Conservation (phyloP, 2,797 vertebrate species). For the Iguana delicatissima region DNA sequence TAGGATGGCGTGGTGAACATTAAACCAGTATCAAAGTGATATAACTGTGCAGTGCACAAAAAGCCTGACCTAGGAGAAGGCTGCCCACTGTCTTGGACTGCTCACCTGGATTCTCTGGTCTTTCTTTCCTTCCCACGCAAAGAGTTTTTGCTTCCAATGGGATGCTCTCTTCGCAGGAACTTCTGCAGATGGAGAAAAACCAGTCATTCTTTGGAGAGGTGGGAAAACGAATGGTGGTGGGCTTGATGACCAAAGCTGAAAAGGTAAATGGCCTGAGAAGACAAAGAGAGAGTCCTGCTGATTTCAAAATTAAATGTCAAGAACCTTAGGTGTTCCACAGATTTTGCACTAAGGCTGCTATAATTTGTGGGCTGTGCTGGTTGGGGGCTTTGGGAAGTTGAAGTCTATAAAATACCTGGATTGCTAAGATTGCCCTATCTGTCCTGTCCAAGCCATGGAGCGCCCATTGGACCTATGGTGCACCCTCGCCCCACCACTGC, state of each 20-base stretch:
- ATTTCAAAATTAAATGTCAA: too few species aligned
- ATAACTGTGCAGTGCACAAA: too few species aligned
- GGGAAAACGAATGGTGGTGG: constrained; percentile 95
- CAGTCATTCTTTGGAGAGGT: constrained; percentile 95
- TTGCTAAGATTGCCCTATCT: too few species aligned
- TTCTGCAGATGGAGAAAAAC: constrained; percentile 90
- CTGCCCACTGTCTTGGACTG: not conserved
- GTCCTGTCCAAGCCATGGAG: too few species aligned
- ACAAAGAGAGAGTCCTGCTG: not conserved
- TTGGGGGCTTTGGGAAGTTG: too few species aligned
- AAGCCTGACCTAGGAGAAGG: not conserved
- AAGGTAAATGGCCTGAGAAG: constrained; percentile 84
- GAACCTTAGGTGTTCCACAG: too few species aligned
- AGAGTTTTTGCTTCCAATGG: not conserved
- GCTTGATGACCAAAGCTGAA: constrained; percentile 94
- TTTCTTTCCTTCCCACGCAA: not conserved
- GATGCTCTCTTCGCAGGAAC: constrained; percentile 79
- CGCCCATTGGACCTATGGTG: not conserved
- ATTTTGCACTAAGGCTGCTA: too few species aligned
- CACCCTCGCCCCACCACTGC: not conserved
- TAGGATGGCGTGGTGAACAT: too few species aligned
- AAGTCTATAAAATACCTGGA: too few species aligned
- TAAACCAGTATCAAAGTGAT: too few species aligned
- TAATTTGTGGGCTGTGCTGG: too few species aligned
- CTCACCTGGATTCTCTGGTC: not conserved